Evolutionary conservation across 2,113 vertebrate genomes (phyloP).

Genomic region (Aspiorhynchus laticeps): DNA sequence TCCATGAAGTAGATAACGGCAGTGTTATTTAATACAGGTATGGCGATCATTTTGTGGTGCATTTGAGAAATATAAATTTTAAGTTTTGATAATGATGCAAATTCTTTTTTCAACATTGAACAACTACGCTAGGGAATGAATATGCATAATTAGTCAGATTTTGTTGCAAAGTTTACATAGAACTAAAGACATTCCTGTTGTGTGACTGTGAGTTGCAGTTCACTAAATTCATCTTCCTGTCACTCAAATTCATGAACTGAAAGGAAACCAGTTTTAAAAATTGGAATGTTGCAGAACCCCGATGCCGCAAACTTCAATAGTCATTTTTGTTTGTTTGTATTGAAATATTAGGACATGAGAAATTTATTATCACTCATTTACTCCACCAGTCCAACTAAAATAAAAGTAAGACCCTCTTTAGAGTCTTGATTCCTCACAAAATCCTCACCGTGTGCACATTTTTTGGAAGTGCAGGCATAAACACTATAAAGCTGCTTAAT

Average conservation of each 20-base stretch:
- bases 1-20: not conserved
- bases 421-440: not conserved
- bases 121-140: not conserved
- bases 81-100: too few relatives aligned
- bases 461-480: not conserved
- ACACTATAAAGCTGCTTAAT: slow-evolving; percentile 18
- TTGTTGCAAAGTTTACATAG: not conserved
- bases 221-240: not conserved
- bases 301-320: not conserved
- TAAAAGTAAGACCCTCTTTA: not conserved
- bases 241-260: not conserved
- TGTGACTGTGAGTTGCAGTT: not conserved
- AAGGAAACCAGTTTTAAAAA: not conserved
- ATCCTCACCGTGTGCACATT: not conserved
- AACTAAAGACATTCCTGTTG: not conserved
- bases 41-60: not conserved
- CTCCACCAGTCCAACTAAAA: not conserved
- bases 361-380: not conserved
- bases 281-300: not conserved
- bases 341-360: not conserved
- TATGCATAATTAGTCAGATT: not conserved
- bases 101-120: not conserved
- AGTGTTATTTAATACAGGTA: not conserved
- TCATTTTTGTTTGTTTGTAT: not conserved
- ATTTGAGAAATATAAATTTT: not conserved